Percentiles rank a stretch among this genome's conserved stretches.
Evolutionary conservation across 1,140 invertebrate species (phyloP).

Genomic region (Planococcus citri): DNA sequence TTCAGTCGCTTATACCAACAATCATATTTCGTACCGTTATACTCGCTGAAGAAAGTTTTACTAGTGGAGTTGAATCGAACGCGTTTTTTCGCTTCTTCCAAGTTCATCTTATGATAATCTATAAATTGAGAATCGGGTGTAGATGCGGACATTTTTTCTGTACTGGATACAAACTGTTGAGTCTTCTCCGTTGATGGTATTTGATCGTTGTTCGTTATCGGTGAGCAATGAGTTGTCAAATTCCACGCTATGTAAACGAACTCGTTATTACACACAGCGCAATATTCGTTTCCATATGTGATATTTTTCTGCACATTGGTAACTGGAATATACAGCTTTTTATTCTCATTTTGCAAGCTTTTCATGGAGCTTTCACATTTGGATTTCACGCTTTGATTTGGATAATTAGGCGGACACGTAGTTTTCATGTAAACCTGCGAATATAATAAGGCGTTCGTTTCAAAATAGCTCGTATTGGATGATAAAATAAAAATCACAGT

Average conservation of each 20-base stretch:
- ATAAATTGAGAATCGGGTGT: background rate
- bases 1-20: background rate
- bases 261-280: background rate
- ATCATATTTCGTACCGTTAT: background rate
- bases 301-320: background rate
- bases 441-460: no score
- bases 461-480: no score
- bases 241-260: background rate
- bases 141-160: background rate
- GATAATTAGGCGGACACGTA: background rate
- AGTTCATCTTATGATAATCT: background rate
- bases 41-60: background rate
- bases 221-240: background rate
- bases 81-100: background rate
- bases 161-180: no score
- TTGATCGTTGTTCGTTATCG: background rate
- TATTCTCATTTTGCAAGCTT: background rate
- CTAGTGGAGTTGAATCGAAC: background rate
- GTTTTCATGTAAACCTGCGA: background rate
- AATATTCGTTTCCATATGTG: background rate
- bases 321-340: background rate
- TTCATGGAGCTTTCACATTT: background rate
- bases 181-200: background rate
- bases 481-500: no score
- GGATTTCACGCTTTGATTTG: background rate